Base-by-base conservation (phyloP, 2,113 vertebrate genomes). In the Cryptomyrus ogoouensis region DNA sequence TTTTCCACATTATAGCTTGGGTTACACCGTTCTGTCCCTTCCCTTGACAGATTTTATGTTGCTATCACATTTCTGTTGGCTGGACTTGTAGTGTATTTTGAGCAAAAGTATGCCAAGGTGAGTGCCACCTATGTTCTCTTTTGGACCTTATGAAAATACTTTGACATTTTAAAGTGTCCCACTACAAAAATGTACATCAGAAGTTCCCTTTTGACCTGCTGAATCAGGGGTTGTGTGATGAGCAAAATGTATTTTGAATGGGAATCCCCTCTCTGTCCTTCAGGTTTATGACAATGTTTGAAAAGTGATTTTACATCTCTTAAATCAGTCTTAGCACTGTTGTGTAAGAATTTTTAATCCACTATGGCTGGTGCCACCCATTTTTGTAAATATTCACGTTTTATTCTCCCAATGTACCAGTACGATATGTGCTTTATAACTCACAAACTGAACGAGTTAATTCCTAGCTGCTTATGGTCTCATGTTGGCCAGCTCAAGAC, bases 401-500 rank as follows among this genome's bases (percentile, higher is more conserved):
- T 80, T 42, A 39, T 19, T 80, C 31, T 42, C 74, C 74, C 13
- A 19, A 19, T 42, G 17, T 80, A 80, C 74, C 74, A 70, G 62
- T 70, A 70, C 0, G 62, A 31, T 70, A 31, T 31, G 62, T 70
- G 62, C 62, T 70, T 70, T 70, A 13, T 66, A 27, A 27, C 13
- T 80, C 35, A 80, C 35, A 70, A 27, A 70, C 74, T 19, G 74
- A 80, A 80, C 4, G 74, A 42, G 74, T 42, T 77, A 19, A 46
- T 46, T 24, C 44, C 21, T 83, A 8, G 46, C 24, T 85, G 83
- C 83, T 85, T 85, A n/a, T 27, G 42, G 42, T 85, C 0, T 85
- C 42, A n/a, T 77, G 27, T 80, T 80, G 74, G 46, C 46, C 83
- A 49, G 83, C 83, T 49, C 83, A 27, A 85, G 83, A 85, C 83